Base-by-base conservation (phyloP, 1,140 invertebrate genomes). In the Macrobrachium rosenbergii region DNA sequence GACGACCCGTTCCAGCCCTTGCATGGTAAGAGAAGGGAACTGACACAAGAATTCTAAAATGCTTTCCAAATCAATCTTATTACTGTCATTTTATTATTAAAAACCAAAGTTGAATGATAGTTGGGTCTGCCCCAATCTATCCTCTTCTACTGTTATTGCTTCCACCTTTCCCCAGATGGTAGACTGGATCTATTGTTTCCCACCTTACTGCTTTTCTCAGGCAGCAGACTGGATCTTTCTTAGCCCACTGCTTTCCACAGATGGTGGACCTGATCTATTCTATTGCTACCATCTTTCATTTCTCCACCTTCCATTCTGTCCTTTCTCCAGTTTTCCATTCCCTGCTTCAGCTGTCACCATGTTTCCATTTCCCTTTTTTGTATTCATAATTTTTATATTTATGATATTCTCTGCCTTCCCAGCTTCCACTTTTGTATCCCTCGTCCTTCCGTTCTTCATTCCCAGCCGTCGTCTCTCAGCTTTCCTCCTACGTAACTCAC, bases 1-100 rank as follows among this genome's bases (percentile, higher is more conserved):
- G 96, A 97, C 92, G 96, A 97, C 92, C 96, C 96, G 3, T 97
- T 97, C 92, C 95, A 96, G 91, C 96, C 96, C 5, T 91, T 94
- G 67, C 93, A 94, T 91, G 94, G 95, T 95, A 92, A 91, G n/a
- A 5, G 7, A 23, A 6, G 12, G 8, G 58, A 11, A 2, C 5
- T n/a, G 6, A 2, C 59, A 5, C 21, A 23, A 8, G 69, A 14
- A 16, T 69, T n/a, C 45, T 45, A 5, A 19, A 14, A 7, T 79
- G 16, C 3, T 79, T 59, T 58, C 16, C 6, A 2, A 16, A 60
- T 79, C 10, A 8, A 11, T 64, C 14, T 28, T 64, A 5, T 23
- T 81, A 28, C 45, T 37, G 28, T 37, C 28, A 3, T 37, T n/a
- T n/a, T 37, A 37, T 37, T 3, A 37, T 37, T 37, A 3, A 37